phyloP scores from a whole-genome alignment of 1,140 invertebrate genomes.

The Argopecten irradians region DNA sequence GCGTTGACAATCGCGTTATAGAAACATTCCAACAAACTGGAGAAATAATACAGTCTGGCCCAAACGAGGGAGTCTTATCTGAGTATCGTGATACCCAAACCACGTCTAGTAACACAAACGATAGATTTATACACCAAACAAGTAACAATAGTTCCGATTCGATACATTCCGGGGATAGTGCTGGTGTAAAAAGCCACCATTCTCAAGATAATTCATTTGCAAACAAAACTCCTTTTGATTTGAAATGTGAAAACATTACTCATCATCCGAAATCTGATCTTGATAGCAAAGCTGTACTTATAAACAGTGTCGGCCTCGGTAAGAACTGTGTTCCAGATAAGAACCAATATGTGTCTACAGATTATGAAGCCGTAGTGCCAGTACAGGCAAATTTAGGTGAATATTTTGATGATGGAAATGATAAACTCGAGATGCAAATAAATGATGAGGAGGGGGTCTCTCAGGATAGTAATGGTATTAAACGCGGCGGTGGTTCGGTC shows the following conservation, averaged over 20 bases:
- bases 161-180: constrained; percentile 1
- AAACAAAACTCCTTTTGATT: constrained; percentile 40
- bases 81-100: not conserved
- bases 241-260: constrained; percentile 41
- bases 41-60: constrained; percentile 14
- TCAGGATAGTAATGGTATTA: constrained; percentile 3
- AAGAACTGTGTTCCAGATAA: constrained; percentile 39
- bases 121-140: not conserved
- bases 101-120: constrained; percentile 15
- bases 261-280: constrained; percentile 31
- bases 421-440: constrained; percentile 41
- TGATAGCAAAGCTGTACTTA: constrained; percentile 27
- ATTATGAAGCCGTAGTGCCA: constrained; percentile 40
- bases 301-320: constrained; percentile 36
- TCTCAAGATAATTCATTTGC: constrained; percentile 24
- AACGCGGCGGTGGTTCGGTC: not conserved
- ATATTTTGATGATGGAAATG: constrained; percentile 44
- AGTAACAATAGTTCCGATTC: not conserved
- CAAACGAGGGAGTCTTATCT: not conserved
- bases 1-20: not conserved
- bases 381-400: constrained; percentile 42
- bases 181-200: constrained; percentile 14
- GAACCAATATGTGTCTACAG: constrained; percentile 45
- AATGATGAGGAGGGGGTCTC: constrained; percentile 43
- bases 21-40: constrained; percentile 20